Evolutionary conservation across 2,113 vertebrate species (phyloP).

Genomic region (Vanacampus margaritifer): DNA sequence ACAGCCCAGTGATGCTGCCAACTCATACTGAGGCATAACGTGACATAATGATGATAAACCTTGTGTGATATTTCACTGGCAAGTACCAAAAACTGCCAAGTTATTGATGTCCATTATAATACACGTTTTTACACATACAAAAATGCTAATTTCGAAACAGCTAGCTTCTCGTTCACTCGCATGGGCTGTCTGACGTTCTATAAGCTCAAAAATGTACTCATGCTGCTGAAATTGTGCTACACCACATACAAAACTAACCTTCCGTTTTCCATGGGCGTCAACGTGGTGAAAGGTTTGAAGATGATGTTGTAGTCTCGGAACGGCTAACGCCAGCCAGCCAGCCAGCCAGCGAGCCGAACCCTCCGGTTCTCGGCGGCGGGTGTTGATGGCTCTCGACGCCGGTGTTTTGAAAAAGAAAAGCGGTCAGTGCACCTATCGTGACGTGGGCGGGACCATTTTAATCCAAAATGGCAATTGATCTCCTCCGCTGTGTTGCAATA

Average conservation of each 20-base stretch:
- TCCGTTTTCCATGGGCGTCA: conserved; percentile 19
- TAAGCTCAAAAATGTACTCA: neutral
- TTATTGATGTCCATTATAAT: neutral
- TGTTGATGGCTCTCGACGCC: conserved; percentile 33
- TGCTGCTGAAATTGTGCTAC: neutral
- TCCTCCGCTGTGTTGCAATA: conserved; percentile 1
- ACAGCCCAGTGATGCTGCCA: conserved; percentile 30
- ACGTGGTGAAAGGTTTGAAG: neutral
- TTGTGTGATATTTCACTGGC: neutral
- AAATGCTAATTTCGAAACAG: neutral
- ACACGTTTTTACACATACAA: neutral
- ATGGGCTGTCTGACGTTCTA: neutral
- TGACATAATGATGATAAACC: neutral
- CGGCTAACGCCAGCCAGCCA: conserved; percentile 33
- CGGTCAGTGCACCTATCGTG: neutral
- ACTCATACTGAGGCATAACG: neutral
- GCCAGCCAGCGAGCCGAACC: conserved; percentile 25
- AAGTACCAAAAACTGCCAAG: neutral
- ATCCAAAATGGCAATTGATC: conserved; percentile 31
- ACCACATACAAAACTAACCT: neutral
- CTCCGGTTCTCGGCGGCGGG: conserved; percentile 27
- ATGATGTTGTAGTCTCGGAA: conserved; percentile 2
- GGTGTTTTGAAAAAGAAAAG: conserved; percentile 8
- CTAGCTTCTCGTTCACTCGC: conserved; percentile 3
- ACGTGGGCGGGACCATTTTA: conserved; percentile 15